Evolutionary conservation across 1,140 invertebrate genomes (phyloP), one percentile per base, ranked within the genome.

Genomic region (Megalopta genalis): DNA sequence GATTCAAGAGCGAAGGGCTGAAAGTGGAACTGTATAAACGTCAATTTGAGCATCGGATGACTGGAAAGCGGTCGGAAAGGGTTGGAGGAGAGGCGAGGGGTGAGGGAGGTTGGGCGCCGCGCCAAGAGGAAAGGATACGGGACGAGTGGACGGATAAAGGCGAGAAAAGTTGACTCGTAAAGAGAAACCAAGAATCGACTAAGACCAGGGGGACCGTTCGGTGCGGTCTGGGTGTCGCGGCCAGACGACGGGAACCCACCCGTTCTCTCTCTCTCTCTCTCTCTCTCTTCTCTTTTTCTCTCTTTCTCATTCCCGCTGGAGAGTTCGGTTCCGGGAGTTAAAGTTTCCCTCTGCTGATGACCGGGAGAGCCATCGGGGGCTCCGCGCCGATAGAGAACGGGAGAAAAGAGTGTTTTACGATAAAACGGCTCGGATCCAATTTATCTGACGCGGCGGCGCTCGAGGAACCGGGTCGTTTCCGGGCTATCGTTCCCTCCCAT

Each of bases 371-470:
- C 76, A 42, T 70, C 74, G 60, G 21, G 57, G 16, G 49, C 5
- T 12, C 78, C 42, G 16, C 74, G 60, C 42, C 68, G 49, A 77
- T 70, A 3, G 62, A 66, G 62, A 60, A 76, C 25, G 72, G 42
- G 23, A 21, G 27, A 27, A 52, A 65, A 57, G 67, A 84, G 67
- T 71, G 72, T 86, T 86, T 88, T 78, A 86, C 77, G 73, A 77
- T 84, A 77, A 81, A 88, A 86, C 82, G 80, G 82, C 75, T 87
- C 81, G 68, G 80, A 86, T 86, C 84, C 86, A 85, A 87, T 87
- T 87, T 86, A 86, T 86, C 82, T 72, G 86, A 81, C 85, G 76
- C 85, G 49, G 49, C 49, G 49, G 49, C 64, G 52, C 68, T 59
- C 49, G 60, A 63, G 84, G 82, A 88, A 88, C 85, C 84, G 80